Conservation (phyloP, 2,888 invertebrate genomes). For the Abscondita cerata region DNA sequence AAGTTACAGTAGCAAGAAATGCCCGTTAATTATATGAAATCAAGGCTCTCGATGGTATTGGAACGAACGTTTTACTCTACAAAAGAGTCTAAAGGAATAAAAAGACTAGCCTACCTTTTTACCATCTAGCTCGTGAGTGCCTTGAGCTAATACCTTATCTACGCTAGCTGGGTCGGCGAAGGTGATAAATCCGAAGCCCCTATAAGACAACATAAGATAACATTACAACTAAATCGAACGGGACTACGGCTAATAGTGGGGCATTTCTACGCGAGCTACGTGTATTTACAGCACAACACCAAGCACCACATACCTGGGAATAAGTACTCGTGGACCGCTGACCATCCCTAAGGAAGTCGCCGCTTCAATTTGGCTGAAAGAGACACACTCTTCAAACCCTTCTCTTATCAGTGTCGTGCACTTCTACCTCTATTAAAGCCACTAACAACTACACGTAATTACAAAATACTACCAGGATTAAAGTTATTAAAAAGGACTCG, state of each 20-base stretch:
- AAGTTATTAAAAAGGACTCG: constrained; percentile 23
- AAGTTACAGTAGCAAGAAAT: constrained; percentile 5
- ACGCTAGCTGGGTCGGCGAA: constrained; percentile 98
- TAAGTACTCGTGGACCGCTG: constrained; percentile 61
- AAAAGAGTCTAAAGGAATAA: constrained; percentile 38
- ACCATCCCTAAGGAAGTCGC: constrained; percentile 61
- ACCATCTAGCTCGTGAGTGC: constrained; percentile 98
- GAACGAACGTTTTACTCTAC: constrained; percentile 23
- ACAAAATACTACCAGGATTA: constrained; percentile 26
- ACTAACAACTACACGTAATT: constrained; percentile 42
- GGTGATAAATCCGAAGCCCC: constrained; percentile 99
- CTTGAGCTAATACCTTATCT: constrained; percentile 98
- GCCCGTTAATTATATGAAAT: constrained; percentile 7
- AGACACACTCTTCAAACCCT: constrained; percentile 61
- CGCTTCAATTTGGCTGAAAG: constrained; percentile 62
- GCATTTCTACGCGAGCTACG: constrained; percentile 47
- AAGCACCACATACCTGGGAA: constrained; percentile 62
- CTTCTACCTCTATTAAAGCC: constrained; percentile 54
- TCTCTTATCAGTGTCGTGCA: constrained; percentile 56
- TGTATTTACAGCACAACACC: constrained; percentile 51
- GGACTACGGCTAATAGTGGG: constrained; percentile 47
- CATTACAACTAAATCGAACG: constrained; percentile 48
- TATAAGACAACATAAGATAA: constrained; percentile 65
- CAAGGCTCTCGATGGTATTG: constrained; percentile 25
- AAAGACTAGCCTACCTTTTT: constrained; percentile 85